Percentiles rank a stretch among this genome's conserved stretches.
phyloP scores from a whole-genome alignment of 92 coral and sea anemone genomes.

The Isaurus tuberculatus region DNA sequence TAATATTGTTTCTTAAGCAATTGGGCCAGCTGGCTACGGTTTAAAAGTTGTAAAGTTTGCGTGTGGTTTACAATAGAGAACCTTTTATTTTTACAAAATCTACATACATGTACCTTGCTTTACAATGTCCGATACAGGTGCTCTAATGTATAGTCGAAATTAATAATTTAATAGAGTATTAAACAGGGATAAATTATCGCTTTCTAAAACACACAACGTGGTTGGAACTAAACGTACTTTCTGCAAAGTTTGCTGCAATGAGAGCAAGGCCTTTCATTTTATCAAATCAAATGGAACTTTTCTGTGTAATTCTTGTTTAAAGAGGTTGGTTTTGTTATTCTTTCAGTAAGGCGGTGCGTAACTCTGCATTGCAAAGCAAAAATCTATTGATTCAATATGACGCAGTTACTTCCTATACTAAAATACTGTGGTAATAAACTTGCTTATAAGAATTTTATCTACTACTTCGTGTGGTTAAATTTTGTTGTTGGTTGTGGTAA shows the following conservation, averaged over 20 bases:
- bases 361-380: not conserved
- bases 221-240: not conserved
- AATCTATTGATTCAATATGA: too few relatives aligned
- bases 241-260: not conserved
- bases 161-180: conserved; percentile 12
- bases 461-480: too few relatives aligned
- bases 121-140: conserved; percentile 1
- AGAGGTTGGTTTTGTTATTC: not conserved
- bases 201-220: conserved; percentile 19
- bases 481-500: too few relatives aligned
- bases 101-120: not conserved
- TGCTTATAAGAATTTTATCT: too few relatives aligned
- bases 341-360: not conserved
- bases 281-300: not conserved
- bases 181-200: not conserved
- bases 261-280: not conserved
- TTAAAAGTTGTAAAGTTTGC: not conserved
- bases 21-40: not conserved
- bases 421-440: too few relatives aligned
- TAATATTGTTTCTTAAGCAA: too few relatives aligned
- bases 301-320: not conserved
- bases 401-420: too few relatives aligned
- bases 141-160: not conserved
- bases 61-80: not conserved
- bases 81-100: not conserved